Evolutionary conservation across 2,888 invertebrate genomes (phyloP).

Genomic region (Xiphydria camelus): DNA sequence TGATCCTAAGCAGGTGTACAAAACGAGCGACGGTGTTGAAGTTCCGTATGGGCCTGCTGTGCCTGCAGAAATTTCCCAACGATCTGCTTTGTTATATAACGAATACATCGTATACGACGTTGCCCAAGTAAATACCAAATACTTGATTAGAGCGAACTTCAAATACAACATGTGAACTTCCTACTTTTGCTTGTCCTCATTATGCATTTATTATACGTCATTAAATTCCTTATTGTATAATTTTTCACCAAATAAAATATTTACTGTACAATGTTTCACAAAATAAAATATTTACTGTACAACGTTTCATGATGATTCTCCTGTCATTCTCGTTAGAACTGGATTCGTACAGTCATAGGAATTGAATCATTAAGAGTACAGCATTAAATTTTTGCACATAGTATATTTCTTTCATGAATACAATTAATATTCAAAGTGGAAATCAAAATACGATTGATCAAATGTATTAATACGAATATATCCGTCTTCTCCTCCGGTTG

Average conservation of each 20-base stretch:
- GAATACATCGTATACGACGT: conserved; percentile 96
- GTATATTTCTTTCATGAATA: conserved; percentile 6
- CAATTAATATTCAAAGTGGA: conserved; percentile 81
- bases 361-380: conserved; percentile 2
- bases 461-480: conserved; percentile 95
- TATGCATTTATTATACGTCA: background rate
- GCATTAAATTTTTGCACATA: background rate
- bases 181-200: background rate
- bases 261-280: too few relatives aligned
- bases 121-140: conserved; percentile 90
- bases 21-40: conserved; percentile 70
- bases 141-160: conserved; percentile 85
- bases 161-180: conserved; percentile 64
- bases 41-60: conserved; percentile 77
- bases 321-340: too few relatives aligned
- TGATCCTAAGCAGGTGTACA: conserved; percentile 66
- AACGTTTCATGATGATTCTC: too few relatives aligned
- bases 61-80: conserved; percentile 49
- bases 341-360: too few relatives aligned
- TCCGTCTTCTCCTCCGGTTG: conserved; percentile 98
- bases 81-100: conserved; percentile 79
- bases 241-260: too few relatives aligned
- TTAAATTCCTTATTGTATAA: too few relatives aligned
- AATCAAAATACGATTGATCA: conserved; percentile 95
- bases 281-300: too few relatives aligned